Conservation (phyloP, 2,797 vertebrate genomes). For the Muscicapa comitata region DNA sequence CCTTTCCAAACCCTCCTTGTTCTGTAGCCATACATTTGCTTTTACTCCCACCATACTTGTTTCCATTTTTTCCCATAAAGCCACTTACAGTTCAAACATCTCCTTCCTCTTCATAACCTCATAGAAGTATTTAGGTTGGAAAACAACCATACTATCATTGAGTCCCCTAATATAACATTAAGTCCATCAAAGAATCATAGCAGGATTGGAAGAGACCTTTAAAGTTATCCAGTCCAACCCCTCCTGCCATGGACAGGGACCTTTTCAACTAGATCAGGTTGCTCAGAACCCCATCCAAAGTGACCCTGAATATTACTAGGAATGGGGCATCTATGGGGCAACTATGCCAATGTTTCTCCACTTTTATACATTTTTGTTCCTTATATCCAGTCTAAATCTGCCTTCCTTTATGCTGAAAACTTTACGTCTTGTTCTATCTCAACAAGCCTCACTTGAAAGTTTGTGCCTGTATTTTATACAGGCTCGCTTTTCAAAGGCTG, state of each 20-base stretch:
- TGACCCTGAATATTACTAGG: not conserved
- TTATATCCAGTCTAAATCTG: not conserved
- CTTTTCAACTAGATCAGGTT: not conserved
- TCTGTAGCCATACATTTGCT: not conserved
- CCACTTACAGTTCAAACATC: not conserved
- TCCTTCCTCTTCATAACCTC: not conserved
- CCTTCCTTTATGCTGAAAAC: not conserved
- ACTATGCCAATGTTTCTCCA: not conserved
- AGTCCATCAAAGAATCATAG: not conserved
- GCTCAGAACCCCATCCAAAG: not conserved
- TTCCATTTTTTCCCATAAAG: not conserved
- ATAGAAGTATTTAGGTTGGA: not conserved
- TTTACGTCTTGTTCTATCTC: not conserved
- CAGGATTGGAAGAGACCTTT: not conserved
- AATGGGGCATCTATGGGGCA: not conserved
- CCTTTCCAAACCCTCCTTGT: not conserved
- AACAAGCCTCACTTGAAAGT: not conserved
- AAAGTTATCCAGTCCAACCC: not conserved
- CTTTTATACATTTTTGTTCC: not conserved
- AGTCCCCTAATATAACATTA: not conserved
- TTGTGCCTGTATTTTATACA: not conserved
- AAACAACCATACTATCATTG: accelerated
- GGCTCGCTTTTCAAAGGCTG: no score
- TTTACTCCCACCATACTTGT: not conserved
- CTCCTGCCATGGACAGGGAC: not conserved